Base-by-base conservation (phyloP, 2,113 vertebrate genomes). In the Ageneiosus marmoratus region DNA sequence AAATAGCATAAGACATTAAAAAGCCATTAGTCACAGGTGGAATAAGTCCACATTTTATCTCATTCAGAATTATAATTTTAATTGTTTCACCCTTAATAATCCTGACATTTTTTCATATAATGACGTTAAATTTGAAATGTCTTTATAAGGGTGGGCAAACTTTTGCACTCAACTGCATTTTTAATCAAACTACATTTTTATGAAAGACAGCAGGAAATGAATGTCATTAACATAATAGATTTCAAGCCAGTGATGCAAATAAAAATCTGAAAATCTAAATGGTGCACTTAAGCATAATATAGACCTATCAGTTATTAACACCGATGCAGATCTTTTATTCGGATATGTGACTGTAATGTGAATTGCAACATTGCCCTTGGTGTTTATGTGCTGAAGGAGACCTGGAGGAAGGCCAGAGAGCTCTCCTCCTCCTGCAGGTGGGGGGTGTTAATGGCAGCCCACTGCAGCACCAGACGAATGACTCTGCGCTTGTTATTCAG, bases 401-500 rank as follows among this genome's bases (percentile, higher is more conserved):
- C 98, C 96, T 98, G 95, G 27, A 99, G 91, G 89, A 99, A 99
- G 79, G 94, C 92, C 89, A 95, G 83, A 0, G 95, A 94, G 79
- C 92, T 89, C 24, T 97, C 96, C 80, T 99, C 98, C 86, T 98
- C 96, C 89, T 96, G 97, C 7, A 99, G 93, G 65, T 96, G 86
- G 48, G 97, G 95, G 83, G 95, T 95, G 15, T 97, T 95, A 1
- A 95, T 87, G 34, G 92, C 90, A 0, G 95, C 94, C 98, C 98
- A 99, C 86, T 96, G 97, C 83, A 96, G 91, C 85, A 97, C 96
- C 91, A 99, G 94, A 58, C 96, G 94, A 86, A 98, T 93, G 85
- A 98, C 97, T 88, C 97, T 90, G 32, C 96, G 94, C 92, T 99
- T 99, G 88, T 95, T 99, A 92, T 96, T 98, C n/a, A 98, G 91